phyloP scores from a whole-genome alignment of 2,113 vertebrate genomes.

The Spilogale gracilis region DNA sequence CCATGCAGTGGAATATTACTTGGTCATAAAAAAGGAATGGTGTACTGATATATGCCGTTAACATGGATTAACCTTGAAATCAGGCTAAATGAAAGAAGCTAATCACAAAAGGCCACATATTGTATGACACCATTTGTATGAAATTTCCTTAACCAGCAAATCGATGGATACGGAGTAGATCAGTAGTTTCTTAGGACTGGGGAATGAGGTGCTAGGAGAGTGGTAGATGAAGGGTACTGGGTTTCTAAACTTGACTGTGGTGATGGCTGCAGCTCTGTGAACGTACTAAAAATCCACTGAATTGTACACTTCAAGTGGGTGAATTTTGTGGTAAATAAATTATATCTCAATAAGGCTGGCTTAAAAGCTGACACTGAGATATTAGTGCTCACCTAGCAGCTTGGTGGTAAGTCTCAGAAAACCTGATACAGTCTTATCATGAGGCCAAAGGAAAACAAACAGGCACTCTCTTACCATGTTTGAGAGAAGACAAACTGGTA shows the following conservation, averaged over 20 bases:
- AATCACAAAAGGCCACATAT: background rate
- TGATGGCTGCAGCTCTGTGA: background rate
- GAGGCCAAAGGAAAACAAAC: background rate
- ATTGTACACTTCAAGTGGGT: background rate
- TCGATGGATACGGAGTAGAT: background rate
- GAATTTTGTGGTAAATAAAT: background rate
- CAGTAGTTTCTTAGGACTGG: background rate
- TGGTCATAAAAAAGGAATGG: background rate
- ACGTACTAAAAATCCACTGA: background rate
- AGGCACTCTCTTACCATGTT: background rate
- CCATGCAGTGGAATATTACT: background rate
- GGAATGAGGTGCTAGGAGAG: background rate
- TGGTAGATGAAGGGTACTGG: background rate
- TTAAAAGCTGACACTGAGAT: background rate
- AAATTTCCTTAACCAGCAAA: background rate
- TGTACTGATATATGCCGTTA: background rate
- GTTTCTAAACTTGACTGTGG: background rate
- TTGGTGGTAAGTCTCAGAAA: background rate
- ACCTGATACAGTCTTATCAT: background rate
- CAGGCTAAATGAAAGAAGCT: constrained; percentile 19
- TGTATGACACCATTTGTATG: background rate
- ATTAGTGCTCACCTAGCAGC: background rate
- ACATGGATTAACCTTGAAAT: background rate
- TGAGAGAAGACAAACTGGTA: background rate
- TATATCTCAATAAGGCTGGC: background rate